A percentile compares a stretch with the other conserved stretches of the same genome.
phyloP scores from a whole-genome alignment of 2,797 vertebrate genomes.

The Huso huso region DNA sequence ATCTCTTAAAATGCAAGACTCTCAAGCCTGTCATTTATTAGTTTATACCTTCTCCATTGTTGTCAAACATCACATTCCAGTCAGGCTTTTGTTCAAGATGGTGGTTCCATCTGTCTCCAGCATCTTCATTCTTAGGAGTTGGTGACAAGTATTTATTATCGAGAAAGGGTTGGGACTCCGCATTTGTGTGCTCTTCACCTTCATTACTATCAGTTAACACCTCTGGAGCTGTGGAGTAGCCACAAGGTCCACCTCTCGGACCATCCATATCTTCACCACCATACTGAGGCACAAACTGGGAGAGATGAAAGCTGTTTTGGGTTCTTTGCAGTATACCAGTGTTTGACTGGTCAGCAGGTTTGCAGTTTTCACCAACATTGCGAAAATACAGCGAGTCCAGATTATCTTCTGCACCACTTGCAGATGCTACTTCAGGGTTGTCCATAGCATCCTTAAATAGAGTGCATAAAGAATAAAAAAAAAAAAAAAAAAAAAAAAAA shows the following conservation, averaged over 20 bases:
- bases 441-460: constrained; percentile 54
- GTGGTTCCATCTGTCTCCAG: constrained; percentile 48
- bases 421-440: constrained; percentile 29
- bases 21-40: too few relatives aligned
- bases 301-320: constrained; percentile 42
- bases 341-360: constrained; percentile 30
- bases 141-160: constrained; percentile 68
- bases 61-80: too few relatives aligned
- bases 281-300: constrained; percentile 38
- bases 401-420: constrained; percentile 22
- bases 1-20: too few relatives aligned
- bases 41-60: too few relatives aligned
- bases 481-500: neutral
- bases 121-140: constrained; percentile 46
- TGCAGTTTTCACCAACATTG: constrained; percentile 26
- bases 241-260: constrained; percentile 43
- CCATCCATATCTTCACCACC: constrained; percentile 31
- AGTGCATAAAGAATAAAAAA: neutral
- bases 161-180: constrained; percentile 39
- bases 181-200: constrained; percentile 32
- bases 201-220: constrained; percentile 28
- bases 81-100: constrained; percentile 30
- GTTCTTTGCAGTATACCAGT: constrained; percentile 38
- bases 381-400: constrained; percentile 52
- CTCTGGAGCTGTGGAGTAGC: constrained; percentile 26